Base-by-base conservation (phyloP, 2,888 invertebrate genomes). In the Mythimna vitellina region DNA sequence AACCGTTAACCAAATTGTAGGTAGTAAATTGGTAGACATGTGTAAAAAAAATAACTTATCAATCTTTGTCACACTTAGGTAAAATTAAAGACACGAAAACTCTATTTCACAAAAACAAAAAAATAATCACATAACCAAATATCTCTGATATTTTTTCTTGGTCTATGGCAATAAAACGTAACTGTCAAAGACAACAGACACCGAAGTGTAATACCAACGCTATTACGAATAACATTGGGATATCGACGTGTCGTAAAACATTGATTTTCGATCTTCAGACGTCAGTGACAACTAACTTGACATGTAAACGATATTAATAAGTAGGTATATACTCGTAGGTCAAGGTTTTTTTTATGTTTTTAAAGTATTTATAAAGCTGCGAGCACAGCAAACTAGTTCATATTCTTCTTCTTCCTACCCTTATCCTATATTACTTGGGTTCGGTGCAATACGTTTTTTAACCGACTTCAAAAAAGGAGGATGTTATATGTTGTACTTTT, bases 161-260 rank as follows among this genome's bases (percentile, higher is more conserved):
- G 42, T 66, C 74, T 74, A 25, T 58, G 62, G 29, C 64, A 80
- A 77, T 69, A 81, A 73, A 78, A 65, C 62, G 49, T 65, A 68
- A 62, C 63, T 61, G 54, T 63, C 65, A 60, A 32, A 61, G 62
- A 60, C 53, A 58, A 63, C 54, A 69, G 65, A 70, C 73, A 51
- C 29, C 25, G 64, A 67, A 62, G 22, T 56, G 29, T 54, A 70
- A 77, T 65, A 73, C 70, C 64, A 78, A 73, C 70, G 67, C 38
- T 67, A 79, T 82, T 65, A 75, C 79, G 65, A 69, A 73, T 66
- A 79, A 71, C 62, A 66, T 63, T 56, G 66, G 8, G 20, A 32
- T 8, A 38, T 70, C 53, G 71, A 58, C 8, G 46, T 56, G 65
- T 68, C 65, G 38, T 60, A 58, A 61, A 75, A 73, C 64, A 17